phyloP scores from a whole-genome alignment of 2,888 invertebrate species.

The Nezara viridula region DNA sequence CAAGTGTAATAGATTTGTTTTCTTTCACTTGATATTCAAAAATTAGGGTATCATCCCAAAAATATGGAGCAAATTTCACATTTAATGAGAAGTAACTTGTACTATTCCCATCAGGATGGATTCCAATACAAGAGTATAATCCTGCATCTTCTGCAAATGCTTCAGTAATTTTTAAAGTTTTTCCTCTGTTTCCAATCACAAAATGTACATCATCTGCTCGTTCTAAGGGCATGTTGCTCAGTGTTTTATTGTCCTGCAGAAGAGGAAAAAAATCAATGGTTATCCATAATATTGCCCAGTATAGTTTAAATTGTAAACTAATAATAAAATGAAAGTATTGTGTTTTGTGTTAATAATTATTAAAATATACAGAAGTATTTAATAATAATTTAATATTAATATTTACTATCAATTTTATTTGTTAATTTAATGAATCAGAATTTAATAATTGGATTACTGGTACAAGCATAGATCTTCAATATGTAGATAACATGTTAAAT shows the following conservation, averaged over 20 bases:
- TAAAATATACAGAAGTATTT: too few relatives aligned
- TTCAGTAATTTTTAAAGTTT: constrained; percentile 65
- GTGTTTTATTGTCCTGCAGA: constrained; percentile 63
- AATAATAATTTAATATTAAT: too few relatives aligned
- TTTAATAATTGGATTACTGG: too few relatives aligned
- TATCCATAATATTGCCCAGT: neutral
- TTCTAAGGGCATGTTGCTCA: constrained; percentile 63
- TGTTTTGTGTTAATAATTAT: too few relatives aligned
- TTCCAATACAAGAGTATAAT: constrained; percentile 74
- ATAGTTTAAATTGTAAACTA: neutral
- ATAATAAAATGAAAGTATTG: too few relatives aligned
- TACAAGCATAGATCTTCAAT: too few relatives aligned
- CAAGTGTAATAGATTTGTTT: constrained; percentile 70
- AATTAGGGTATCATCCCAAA: constrained; percentile 66
- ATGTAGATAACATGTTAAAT: too few relatives aligned
- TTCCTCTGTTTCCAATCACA: constrained; percentile 63
- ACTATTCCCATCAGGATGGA: constrained; percentile 74
- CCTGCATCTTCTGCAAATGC: constrained; percentile 70
- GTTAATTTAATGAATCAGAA: too few relatives aligned
- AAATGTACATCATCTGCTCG: constrained; percentile 65
- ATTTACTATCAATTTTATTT: too few relatives aligned
- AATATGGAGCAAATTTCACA: constrained; percentile 72
- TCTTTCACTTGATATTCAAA: constrained; percentile 69
- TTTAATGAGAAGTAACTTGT: constrained; percentile 72
- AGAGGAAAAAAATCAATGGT: neutral